A percentile compares a stretch with the other conserved stretches of the same genome.
Conservation (phyloP, 2,888 invertebrate species). For the Julus scanicus region DNA sequence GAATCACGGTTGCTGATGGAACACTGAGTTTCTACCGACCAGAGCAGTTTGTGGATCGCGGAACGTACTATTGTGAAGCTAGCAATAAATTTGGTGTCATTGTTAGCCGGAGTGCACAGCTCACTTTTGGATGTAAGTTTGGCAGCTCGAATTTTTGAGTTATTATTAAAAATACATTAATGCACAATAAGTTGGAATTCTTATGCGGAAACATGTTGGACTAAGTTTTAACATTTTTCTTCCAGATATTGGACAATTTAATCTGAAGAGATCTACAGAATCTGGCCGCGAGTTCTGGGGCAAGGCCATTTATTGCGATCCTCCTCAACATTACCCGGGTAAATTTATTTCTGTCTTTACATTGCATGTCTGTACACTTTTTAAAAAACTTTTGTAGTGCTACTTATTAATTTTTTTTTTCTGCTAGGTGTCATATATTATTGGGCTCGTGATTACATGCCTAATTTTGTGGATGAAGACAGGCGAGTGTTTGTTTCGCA, state of each 20-base stretch:
- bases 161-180: no score
- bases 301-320: slow-evolving; percentile 90
- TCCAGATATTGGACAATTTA: slow-evolving; percentile 82
- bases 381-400: not conserved
- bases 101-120: slow-evolving; percentile 84
- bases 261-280: slow-evolving; percentile 85
- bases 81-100: slow-evolving; percentile 89
- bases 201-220: no score
- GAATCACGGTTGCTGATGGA: slow-evolving; percentile 91
- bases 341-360: slow-evolving; percentile 47
- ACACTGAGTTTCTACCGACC: slow-evolving; percentile 88
- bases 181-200: no score
- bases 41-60: slow-evolving; percentile 81
- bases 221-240: not conserved
- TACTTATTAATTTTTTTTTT: not conserved
- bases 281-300: slow-evolving; percentile 93
- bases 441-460: slow-evolving; percentile 90
- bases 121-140: slow-evolving; percentile 81
- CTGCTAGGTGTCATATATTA: slow-evolving; percentile 80
- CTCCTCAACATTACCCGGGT: slow-evolving; percentile 89
- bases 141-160: no score
- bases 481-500: slow-evolving; percentile 91
- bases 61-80: slow-evolving; percentile 91
- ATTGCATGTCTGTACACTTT: not conserved
- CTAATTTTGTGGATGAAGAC: slow-evolving; percentile 93